Base-by-base conservation (phyloP, 2,888 invertebrate species). In the Miltochrista miniata region DNA sequence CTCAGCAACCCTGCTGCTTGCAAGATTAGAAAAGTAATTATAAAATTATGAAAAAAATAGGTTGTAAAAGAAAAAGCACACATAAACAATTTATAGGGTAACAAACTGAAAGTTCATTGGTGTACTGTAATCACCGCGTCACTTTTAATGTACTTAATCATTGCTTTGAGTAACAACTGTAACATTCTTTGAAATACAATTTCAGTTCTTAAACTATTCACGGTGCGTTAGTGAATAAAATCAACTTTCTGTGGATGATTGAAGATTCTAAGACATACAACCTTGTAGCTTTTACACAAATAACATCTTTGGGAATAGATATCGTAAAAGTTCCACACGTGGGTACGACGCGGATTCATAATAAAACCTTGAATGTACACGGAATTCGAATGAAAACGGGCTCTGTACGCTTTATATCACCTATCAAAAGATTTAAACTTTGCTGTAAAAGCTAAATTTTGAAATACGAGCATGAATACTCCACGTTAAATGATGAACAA, bases 301-400 rank as follows among this genome's bases (percentile, higher is more conserved):
- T 24, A 24, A n/a, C 68, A 70, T 70, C 63, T 70, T 61, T 54
- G 63, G 34, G 65, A 61, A 70, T 72, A 70, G 70, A 56, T 51
- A 55, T 68, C 70, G 58, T 70, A 72, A 70, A 68, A 66, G 53
- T 61, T 65, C 63, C 65, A 59, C 61, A 55, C 18, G 54, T 51
- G 59, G 51, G 63, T 54, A 62, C 51, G 70, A 56, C 63, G 61
- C 60, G 70, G 72, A 61, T 72, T 72, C 63, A 70, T 70, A 70
- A 70, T 70, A 70, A 70, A 70, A 65, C 59, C 52, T 50, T 55
- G 61, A 65, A 60, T 65, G 48, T 61, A 59, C 56, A 56, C 48
- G 46, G 70, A 70, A 68, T 70, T 54, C 43, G 60, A 61, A 70
- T 61, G 59, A 56, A 70, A 61, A 69, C 50, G 51, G 49, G 45